Evolutionary conservation across 2,113 vertebrate species (phyloP), one percentile per base, ranked within the genome.

Genomic region (Riparia riparia): DNA sequence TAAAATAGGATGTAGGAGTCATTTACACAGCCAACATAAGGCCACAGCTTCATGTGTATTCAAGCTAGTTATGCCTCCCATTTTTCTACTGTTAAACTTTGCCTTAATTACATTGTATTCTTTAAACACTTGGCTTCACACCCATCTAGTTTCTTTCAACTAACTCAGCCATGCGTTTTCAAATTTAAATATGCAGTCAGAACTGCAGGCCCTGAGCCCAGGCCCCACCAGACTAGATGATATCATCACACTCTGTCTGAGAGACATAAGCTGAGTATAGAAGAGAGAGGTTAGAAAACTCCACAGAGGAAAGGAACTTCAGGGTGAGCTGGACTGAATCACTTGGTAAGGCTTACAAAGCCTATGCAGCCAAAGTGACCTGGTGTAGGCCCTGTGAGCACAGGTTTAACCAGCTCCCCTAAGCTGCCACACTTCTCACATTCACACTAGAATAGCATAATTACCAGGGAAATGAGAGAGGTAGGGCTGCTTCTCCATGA

Each of bases 41-140:
- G 47, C 47, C 54, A 77, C 51, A 63, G 80, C 76, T 90, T 86
- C 86, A 77, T 32, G 32, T 0, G 5, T 63, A 77, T 83, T 79
- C 72, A 82, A 89, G 24, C 25, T 45, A 54, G 51, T 89, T 84
- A 82, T 42, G 37, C 86, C 34, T 94, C 74, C 47, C 49, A 53
- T 71, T 95, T 95, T 92, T 86, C 90, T 86, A 83, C 68, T 93
- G 93, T 95, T 94, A 89, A 68, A 77, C 71, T 90, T 58, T 51
- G 79, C 56, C 87, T 97, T 94, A 91, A 97, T 96, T 95, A 95
- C 65, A 86, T 5, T 82, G 91, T 96, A 82, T 90, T 95, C 84
- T 92, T 94, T 83, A 79, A 93, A 91, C 57, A 68, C 64, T 90
- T 95, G 92, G 92, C 95, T 88, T 94, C 69, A 61, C n/a, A 93